phyloP scores from a whole-genome alignment of 2,113 vertebrate genomes.

The Himantopus leucocephalus region DNA sequence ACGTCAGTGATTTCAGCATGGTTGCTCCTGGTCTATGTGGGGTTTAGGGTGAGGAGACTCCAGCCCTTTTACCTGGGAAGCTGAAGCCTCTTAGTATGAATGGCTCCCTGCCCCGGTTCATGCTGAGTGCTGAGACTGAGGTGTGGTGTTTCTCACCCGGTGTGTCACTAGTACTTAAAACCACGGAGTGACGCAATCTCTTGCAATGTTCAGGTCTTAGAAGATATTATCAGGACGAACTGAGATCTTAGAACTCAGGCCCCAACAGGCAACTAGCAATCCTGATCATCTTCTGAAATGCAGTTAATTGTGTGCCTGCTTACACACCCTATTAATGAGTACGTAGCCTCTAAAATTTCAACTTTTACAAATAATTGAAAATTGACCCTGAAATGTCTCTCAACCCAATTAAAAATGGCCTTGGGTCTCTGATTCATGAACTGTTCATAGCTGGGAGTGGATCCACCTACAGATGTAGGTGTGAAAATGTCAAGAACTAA shows the following conservation, averaged over 20 bases:
- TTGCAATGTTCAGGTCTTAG: not conserved
- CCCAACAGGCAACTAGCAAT: conserved; percentile 24
- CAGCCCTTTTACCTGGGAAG: not conserved
- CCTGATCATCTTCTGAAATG: not conserved
- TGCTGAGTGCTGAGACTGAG: not conserved
- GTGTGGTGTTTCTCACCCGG: not conserved
- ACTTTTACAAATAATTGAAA: not conserved
- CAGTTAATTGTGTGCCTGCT: conserved; percentile 19
- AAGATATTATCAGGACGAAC: conserved; percentile 27
- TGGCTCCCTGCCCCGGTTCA: not conserved
- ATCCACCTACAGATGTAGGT: not conserved
- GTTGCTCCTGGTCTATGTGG: accelerated
- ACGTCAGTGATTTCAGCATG: not conserved
- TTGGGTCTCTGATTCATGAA: not conserved
- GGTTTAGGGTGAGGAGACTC: not conserved
- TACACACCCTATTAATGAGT: not conserved
- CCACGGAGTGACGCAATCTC: not conserved
- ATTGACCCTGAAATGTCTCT: not conserved
- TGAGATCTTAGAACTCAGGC: conserved; percentile 26
- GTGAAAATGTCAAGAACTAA: not conserved
- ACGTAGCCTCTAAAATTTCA: not conserved
- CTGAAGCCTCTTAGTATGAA: accelerated
- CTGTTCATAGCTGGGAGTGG: not conserved
- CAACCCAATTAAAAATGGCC: not conserved
- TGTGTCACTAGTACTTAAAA: conserved; percentile 7